phyloP scores from a whole-genome alignment of 2,888 invertebrate species.

The Hydroisotoma schaefferi region DNA sequence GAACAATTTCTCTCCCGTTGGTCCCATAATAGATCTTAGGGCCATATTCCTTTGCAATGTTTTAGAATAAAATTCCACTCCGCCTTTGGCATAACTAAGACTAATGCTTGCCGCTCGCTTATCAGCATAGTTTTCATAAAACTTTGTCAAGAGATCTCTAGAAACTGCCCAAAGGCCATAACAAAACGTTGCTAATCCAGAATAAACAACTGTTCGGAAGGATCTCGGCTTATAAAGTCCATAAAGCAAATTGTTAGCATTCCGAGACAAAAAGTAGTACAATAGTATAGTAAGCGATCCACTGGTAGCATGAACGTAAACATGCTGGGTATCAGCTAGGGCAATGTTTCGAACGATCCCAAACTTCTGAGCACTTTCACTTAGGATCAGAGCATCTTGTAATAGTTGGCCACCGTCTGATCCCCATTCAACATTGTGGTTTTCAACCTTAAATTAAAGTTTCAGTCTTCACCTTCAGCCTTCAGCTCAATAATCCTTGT shows the following conservation, averaged over 20 bases:
- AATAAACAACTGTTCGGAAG: slow-evolving; percentile 58
- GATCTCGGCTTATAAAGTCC: slow-evolving; percentile 58
- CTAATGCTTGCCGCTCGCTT: slow-evolving; percentile 61
- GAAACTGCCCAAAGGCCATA: slow-evolving; percentile 62
- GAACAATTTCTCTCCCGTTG: slow-evolving; percentile 61
- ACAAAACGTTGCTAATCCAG: slow-evolving; percentile 59
- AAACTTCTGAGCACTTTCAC: slow-evolving; percentile 74
- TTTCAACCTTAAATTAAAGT: slow-evolving; percentile 56
- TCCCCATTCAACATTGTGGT: slow-evolving; percentile 63
- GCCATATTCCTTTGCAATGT: slow-evolving; percentile 69
- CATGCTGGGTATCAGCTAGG: slow-evolving; percentile 60
- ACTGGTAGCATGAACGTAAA: slow-evolving; percentile 59
- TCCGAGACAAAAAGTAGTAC: slow-evolving; percentile 58
- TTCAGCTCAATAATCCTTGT: not conserved
- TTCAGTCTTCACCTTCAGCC: not conserved
- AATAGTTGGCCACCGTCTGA: slow-evolving; percentile 62
- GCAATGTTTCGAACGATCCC: slow-evolving; percentile 73
- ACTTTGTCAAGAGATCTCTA: slow-evolving; percentile 63
- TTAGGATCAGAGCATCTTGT: slow-evolving; percentile 65
- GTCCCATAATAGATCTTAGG: slow-evolving; percentile 63
- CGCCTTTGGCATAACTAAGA: slow-evolving; percentile 66
- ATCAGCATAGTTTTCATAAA: slow-evolving; percentile 65
- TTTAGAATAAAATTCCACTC: slow-evolving; percentile 72
- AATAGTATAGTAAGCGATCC: slow-evolving; percentile 56
- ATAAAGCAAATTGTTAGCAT: slow-evolving; percentile 58